phyloP scores from a whole-genome alignment of 1,140 invertebrate species.

The Lepidotrigona ventralis region DNA sequence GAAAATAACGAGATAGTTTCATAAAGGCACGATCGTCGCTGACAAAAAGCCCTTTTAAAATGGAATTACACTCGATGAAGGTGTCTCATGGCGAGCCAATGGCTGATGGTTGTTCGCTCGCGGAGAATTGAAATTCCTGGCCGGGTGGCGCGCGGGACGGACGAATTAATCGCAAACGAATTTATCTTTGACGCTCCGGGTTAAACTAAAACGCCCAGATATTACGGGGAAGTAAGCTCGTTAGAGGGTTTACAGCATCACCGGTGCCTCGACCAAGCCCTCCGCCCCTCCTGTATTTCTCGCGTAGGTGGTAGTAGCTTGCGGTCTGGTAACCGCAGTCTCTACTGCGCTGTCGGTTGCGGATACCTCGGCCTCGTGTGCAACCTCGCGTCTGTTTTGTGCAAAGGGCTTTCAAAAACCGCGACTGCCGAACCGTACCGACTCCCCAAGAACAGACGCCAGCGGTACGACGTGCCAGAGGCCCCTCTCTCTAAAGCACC shows the following conservation, averaged over 20 bases:
- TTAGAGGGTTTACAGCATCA: conserved; percentile 74
- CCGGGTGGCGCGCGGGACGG: conserved; percentile 33
- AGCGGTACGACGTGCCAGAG: conserved; percentile 53
- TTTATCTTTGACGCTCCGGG: conserved; percentile 72
- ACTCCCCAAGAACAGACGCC: conserved; percentile 57
- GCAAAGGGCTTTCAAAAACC: conserved; percentile 75
- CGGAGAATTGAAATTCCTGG: conserved; percentile 38
- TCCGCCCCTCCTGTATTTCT: conserved; percentile 49
- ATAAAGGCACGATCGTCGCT: not conserved
- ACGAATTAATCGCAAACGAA: conserved; percentile 76
- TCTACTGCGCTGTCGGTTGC: conserved; percentile 74
- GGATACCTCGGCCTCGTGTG: conserved; percentile 69
- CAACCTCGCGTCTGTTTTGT: conserved; percentile 72
- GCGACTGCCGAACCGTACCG: conserved; percentile 67
- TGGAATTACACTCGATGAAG: not conserved
- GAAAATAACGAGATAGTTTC: not conserved
- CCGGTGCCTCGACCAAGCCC: conserved; percentile 53
- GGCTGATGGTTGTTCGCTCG: not conserved
- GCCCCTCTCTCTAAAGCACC: conserved; percentile 39
- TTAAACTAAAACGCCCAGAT: conserved; percentile 75
- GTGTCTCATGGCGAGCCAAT: not conserved
- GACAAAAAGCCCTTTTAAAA: conserved; percentile 1
- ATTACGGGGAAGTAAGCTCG: conserved; percentile 77
- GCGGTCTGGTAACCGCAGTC: conserved; percentile 76
- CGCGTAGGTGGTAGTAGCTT: conserved; percentile 74